Evolutionary conservation across 1,140 invertebrate species (phyloP).

Genomic region (Matsumurasca onukii): DNA sequence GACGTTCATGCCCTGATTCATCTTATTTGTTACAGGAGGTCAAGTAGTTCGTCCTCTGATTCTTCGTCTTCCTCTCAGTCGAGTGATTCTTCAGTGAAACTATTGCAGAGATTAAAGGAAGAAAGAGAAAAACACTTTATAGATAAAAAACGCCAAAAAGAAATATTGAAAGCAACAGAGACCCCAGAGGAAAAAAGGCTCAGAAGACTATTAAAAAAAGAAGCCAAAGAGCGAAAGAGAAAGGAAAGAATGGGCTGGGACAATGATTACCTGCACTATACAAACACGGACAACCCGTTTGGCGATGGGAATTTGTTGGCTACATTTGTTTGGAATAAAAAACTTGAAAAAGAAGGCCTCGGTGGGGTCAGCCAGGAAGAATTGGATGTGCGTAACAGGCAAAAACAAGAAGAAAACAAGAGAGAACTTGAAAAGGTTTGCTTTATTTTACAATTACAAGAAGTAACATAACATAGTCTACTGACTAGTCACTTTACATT

Average conservation of each 20-base stretch:
- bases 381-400: constrained; percentile 79
- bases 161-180: constrained; percentile 84
- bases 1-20: too few relatives aligned
- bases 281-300: constrained; percentile 98
- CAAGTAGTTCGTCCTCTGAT: not conserved
- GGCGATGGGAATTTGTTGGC: constrained; percentile 92
- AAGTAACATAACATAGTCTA: not conserved
- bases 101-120: constrained; percentile 70
- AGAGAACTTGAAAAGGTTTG: constrained; percentile 81
- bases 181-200: constrained; percentile 93
- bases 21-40: not conserved
- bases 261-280: constrained; percentile 94
- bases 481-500: too few relatives aligned
- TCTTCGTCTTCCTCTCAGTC: constrained; percentile 47
- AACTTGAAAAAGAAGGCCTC: constrained; percentile 93
- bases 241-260: constrained; percentile 95
- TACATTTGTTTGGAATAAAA: constrained; percentile 97
- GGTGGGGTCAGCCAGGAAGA: constrained; percentile 76
- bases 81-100: constrained; percentile 64
- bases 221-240: constrained; percentile 84
- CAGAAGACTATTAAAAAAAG: constrained; percentile 84
- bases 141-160: constrained; percentile 73
- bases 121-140: constrained; percentile 64
- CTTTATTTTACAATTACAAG: too few relatives aligned
- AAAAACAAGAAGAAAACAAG: constrained; percentile 90